A percentile compares a stretch with the other conserved stretches of the same genome.
Evolutionary conservation across 2,797 vertebrate species (phyloP).

Genomic region (Brachymystax lenok): DNA sequence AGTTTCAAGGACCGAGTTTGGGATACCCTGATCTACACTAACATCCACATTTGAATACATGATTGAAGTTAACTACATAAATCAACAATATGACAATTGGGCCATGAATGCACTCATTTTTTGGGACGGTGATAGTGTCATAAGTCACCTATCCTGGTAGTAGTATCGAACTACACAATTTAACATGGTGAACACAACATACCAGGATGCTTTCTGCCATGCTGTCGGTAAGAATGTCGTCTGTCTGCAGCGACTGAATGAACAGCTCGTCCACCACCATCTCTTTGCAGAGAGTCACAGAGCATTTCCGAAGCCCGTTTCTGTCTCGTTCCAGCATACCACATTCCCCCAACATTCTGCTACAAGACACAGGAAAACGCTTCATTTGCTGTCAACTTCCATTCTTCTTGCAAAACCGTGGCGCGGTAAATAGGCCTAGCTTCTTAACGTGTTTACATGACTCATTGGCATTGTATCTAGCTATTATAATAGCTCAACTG

Average conservation of each 20-base stretch:
- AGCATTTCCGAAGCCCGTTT: conserved; percentile 57
- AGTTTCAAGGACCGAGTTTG: no score
- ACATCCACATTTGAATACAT: background rate
- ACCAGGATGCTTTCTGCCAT: conserved; percentile 80
- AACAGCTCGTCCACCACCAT: conserved; percentile 79
- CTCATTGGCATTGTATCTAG: background rate
- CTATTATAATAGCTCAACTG: background rate
- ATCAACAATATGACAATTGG: background rate
- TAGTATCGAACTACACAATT: background rate
- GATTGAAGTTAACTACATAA: background rate
- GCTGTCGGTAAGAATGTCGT: conserved; percentile 73
- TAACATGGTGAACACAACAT: conserved; percentile 21
- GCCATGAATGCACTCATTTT: background rate
- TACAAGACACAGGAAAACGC: background rate
- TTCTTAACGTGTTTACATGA: background rate
- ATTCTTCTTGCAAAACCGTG: background rate
- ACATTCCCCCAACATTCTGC: conserved; percentile 67
- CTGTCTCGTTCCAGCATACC: conserved; percentile 72
- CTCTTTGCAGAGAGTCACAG: conserved; percentile 63
- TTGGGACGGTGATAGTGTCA: background rate
- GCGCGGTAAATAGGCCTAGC: background rate
- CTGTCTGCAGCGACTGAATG: conserved; percentile 70
- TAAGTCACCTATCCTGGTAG: background rate
- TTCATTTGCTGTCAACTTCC: background rate
- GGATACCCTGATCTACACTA: background rate